Conservation (phyloP, 2,797 vertebrate species). For the Phrynocephalus vlangalii region DNA sequence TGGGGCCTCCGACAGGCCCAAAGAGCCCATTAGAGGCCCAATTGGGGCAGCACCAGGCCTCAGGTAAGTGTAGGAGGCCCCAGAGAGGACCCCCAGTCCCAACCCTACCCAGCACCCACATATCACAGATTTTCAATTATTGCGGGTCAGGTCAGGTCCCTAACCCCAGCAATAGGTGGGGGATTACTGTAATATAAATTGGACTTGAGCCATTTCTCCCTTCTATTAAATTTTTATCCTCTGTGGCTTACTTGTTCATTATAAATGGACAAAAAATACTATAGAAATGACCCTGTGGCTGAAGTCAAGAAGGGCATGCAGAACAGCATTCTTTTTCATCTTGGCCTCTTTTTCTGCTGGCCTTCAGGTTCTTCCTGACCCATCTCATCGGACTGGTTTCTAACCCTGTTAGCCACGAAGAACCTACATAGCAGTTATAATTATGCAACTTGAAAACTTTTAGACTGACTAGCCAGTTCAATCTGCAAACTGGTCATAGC, state of each 20-base stretch:
- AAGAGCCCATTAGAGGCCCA: too few relatives aligned
- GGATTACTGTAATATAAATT: too few relatives aligned
- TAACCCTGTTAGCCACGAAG: not conserved
- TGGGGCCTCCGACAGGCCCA: too few relatives aligned
- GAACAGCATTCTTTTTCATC: slow-evolving; percentile 12
- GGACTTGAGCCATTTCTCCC: not conserved
- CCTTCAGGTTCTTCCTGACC: not conserved
- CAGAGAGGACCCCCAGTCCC: too few relatives aligned
- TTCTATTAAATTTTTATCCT: not conserved
- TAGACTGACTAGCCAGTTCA: slow-evolving; percentile 17
- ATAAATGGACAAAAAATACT: not conserved
- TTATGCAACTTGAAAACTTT: not conserved
- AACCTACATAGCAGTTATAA: not conserved
- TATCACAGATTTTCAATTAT: too few relatives aligned
- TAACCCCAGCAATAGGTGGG: too few relatives aligned
- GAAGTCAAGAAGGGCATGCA: not conserved
- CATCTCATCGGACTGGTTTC: slow-evolving; percentile 3
- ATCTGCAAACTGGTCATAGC: slow-evolving; percentile 4
- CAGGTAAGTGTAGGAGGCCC: too few relatives aligned
- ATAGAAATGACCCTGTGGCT: not conserved
- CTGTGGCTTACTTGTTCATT: not conserved
- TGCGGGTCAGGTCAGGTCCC: too few relatives aligned
- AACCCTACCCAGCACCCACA: too few relatives aligned
- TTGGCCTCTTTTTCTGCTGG: not conserved
- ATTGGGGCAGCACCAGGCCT: too few relatives aligned